Base-by-base conservation (phyloP, 2,888 invertebrate species). In the Petrolisthes cinctipes region DNA sequence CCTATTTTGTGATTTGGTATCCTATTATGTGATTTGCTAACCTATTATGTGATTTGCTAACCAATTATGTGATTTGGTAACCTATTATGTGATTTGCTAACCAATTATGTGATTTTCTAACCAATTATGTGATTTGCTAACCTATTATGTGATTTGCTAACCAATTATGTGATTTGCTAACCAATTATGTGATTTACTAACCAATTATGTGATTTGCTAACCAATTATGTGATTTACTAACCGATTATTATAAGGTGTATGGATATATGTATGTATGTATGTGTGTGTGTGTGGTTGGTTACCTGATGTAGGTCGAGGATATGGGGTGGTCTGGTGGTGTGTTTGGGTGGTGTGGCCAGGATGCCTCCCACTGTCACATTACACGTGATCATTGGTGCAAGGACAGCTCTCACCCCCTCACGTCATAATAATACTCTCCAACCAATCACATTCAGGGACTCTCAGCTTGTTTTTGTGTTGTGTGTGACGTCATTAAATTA, bases 301-400 rank as follows among this genome's bases (percentile, higher is more conserved):
- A 81, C 81, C 81, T 83, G 83, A 54, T 83, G 83, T 5, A 83
- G 61, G 56, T 83, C 83, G 5, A 83, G 54, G 73, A 83, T 83
- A 20, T 83, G 83, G 11, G 83, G 83, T 54, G 71, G 6, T 6
- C 71, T 14, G 71, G 71, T 14, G n/a, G 11, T 14, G 14, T 20
- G 71, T 37, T 37, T 37, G 71, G 71, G 71, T n/a, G 71, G 71
- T 6, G 71, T 71, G 71, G 71, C 71, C 71, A 71, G 71, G 17
- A 71, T 71, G n/a, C 71, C 71, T n/a, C 71, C 71, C 11, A 71
- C 17, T 14, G 71, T n/a, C 20, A n/a, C 71, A 20, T 71, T 71
- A n/a, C 71, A 71, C n/a, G 71, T 71, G 71, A 71, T 71, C 71
- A 71, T 71, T 71, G 14, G 4, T 17, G 37, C 37, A 37, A 37